Percentiles rank a stretch among this genome's conserved stretches.
phyloP scores from a whole-genome alignment of 1,140 invertebrate species.

The Trichomalopsis sarcophagae region DNA sequence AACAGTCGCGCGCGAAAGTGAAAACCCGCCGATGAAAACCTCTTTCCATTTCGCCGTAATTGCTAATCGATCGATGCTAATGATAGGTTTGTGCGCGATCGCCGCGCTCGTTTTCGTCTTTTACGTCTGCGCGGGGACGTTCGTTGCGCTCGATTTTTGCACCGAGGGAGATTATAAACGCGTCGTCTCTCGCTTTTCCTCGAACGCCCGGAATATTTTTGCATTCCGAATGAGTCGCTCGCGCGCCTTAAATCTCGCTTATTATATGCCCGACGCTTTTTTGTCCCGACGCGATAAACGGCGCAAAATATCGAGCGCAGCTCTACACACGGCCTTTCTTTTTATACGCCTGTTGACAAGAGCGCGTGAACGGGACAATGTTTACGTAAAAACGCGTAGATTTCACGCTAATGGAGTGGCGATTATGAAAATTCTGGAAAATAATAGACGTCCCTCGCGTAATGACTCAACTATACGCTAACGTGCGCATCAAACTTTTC shows the following conservation, averaged over 20 bases:
- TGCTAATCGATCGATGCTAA: constrained; percentile 48
- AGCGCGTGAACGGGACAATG: background rate
- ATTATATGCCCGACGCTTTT: background rate
- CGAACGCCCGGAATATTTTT: constrained; percentile 28
- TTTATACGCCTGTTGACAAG: background rate
- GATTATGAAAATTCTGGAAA: background rate
- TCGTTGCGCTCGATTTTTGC: constrained; percentile 16
- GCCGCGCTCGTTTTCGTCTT: background rate
- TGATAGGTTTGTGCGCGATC: constrained; percentile 19
- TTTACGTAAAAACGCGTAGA: background rate
- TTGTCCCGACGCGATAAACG: background rate
- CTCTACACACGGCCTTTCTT: background rate
- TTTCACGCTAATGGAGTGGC: background rate
- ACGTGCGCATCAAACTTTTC: background rate
- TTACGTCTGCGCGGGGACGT: background rate
- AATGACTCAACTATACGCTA: background rate
- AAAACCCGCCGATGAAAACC: constrained; percentile 29
- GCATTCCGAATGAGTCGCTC: constrained; percentile 1
- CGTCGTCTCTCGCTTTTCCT: constrained; percentile 25
- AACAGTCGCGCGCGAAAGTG: constrained; percentile 20
- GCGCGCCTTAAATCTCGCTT: background rate
- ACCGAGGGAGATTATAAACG: constrained; percentile 1
- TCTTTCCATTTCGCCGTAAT: constrained; percentile 40
- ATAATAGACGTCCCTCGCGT: background rate
- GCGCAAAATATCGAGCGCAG: background rate